Conservation (phyloP, 2,113 vertebrate genomes). For the Piaya cayana region DNA sequence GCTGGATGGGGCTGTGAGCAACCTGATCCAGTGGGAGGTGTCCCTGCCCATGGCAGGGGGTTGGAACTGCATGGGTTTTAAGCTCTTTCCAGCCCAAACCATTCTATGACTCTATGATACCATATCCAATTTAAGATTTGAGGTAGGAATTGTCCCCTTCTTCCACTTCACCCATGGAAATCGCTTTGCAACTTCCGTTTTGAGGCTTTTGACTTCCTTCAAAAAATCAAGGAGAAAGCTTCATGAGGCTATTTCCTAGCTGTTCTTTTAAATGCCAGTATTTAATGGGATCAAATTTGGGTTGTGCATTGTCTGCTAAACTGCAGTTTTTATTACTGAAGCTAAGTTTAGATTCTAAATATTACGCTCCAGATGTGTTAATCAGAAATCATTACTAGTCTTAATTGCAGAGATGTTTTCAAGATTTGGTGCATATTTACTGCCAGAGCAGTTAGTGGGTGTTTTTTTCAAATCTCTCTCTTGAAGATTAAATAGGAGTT, state of each 20-base stretch:
- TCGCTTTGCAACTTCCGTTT: background rate
- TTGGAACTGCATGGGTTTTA: background rate
- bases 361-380: constrained; percentile 40
- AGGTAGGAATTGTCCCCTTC: background rate
- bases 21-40: no score
- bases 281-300: background rate
- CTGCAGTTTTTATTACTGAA: constrained; percentile 12
- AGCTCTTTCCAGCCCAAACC: background rate
- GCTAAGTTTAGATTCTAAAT: constrained; percentile 34
- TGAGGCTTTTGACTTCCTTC: background rate
- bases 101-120: background rate
- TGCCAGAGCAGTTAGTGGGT: background rate
- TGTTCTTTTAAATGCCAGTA: background rate
- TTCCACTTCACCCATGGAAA: background rate
- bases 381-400: constrained; percentile 37
- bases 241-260: background rate
- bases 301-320: constrained; percentile 18
- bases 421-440: background rate
- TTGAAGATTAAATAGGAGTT: background rate
- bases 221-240: background rate
- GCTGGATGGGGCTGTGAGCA: no score
- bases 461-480: background rate
- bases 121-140: background rate
- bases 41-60: no score
- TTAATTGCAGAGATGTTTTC: constrained; percentile 51